phyloP scores from a whole-genome alignment of 2,888 invertebrate genomes.

The Charanyca ferruginea region DNA sequence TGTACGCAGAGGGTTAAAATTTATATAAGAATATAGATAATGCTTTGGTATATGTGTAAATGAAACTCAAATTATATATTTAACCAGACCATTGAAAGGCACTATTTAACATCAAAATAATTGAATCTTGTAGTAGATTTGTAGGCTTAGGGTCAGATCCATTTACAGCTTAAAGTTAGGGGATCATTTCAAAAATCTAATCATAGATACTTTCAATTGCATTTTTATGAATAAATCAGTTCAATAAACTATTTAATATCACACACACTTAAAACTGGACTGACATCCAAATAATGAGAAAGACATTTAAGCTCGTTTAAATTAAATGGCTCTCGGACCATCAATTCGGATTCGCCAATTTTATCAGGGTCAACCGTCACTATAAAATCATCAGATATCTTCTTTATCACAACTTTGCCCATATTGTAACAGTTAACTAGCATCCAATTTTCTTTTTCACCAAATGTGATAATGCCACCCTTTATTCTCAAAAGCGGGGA shows the following conservation, averaged over 20 bases:
- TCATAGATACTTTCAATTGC: neutral
- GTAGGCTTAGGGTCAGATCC: no score
- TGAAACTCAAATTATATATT: no score
- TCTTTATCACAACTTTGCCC: slow-evolving; percentile 20
- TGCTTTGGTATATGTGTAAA: no score
- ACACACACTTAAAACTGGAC: no score
- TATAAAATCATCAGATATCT: slow-evolving; percentile 28
- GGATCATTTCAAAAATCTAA: neutral
- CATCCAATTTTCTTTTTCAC: slow-evolving; percentile 45
- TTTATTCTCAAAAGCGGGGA: slow-evolving; percentile 10
- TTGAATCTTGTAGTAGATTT: no score
- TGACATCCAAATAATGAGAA: no score
- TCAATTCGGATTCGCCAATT: slow-evolving; percentile 14
- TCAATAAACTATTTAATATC: no score
- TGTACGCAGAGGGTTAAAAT: no score
- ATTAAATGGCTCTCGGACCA: slow-evolving; percentile 11
- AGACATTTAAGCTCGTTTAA: slow-evolving; percentile 46
- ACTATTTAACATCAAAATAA: no score
- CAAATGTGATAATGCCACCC: slow-evolving; percentile 14
- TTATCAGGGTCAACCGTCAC: slow-evolving; percentile 28
- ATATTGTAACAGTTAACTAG: slow-evolving; percentile 20
- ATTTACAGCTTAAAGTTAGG: no score
- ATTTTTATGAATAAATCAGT: neutral
- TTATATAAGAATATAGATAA: no score
- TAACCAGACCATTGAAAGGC: no score